A percentile compares a stretch with the other conserved stretches of the same genome.
phyloP scores from a whole-genome alignment of 2,797 vertebrate genomes.

The Melanotaenia pygmaea region DNA sequence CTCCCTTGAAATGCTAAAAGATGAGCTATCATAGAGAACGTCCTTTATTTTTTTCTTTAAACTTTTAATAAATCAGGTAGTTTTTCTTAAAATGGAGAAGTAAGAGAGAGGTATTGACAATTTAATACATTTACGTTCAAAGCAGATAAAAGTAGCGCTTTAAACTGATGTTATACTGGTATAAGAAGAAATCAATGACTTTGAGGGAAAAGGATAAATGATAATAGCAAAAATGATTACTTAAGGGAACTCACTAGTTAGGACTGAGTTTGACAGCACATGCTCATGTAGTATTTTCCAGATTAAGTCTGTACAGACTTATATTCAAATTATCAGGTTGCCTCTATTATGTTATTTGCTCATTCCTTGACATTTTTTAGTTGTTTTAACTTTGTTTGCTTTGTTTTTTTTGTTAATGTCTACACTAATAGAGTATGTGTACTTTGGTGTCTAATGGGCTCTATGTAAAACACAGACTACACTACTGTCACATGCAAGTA shows the following conservation, averaged over 20 bases:
- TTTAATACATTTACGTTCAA: not conserved
- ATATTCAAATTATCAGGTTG: too few relatives aligned
- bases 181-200: not conserved
- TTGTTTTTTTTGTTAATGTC: not conserved
- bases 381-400: too few relatives aligned
- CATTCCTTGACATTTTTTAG: not conserved
- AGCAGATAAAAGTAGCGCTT: not conserved
- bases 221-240: not conserved
- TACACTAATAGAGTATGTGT: constrained; percentile 1
- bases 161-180: not conserved
- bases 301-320: too few relatives aligned
- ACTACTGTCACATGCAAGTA: constrained; percentile 3
- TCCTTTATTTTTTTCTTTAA: not conserved
- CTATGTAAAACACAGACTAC: not conserved
- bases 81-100: not conserved
- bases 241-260: too few relatives aligned
- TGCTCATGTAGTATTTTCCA: too few relatives aligned
- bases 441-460: not conserved
- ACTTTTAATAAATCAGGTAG: not conserved
- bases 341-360: not conserved
- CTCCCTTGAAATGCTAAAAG: not conserved
- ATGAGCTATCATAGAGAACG: not conserved
- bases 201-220: not conserved
- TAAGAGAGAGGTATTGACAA: not conserved
- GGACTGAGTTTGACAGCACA: not conserved